A percentile compares a stretch with the other conserved stretches of the same genome.
These are phyloP conservation scores for Diloba caeruleocephala DNA, from an alignment of 2,888 invertebrate species.

Conservation along the genomic window DNA sequence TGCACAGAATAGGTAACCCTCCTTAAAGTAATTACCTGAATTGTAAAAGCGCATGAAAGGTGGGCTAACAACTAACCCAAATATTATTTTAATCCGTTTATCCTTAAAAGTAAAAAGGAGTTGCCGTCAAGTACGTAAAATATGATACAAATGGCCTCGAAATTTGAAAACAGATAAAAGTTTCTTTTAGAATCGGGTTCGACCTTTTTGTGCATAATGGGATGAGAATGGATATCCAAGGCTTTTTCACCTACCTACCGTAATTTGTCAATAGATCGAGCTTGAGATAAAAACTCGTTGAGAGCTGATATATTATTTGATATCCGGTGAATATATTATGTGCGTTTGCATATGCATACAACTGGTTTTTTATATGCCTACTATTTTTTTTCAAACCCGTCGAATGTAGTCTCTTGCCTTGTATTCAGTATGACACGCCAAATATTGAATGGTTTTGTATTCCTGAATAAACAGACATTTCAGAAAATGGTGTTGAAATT, in stretches of 20 bases:
- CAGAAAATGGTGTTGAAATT: conserved; percentile 1
- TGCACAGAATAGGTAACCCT: too few species aligned
- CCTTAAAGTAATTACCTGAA: too few species aligned
- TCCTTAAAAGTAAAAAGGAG: conserved; percentile 35
- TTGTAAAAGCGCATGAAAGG: not conserved
- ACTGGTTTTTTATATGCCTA: too few species aligned
- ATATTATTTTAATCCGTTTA: conserved; percentile 38
- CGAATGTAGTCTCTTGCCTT: not conserved
- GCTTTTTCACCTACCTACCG: conserved; percentile 44
- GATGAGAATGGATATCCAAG: conserved; percentile 51
- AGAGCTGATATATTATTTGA: conserved; percentile 26
- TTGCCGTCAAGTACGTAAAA: conserved; percentile 43
- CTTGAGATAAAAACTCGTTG: conserved; percentile 35
- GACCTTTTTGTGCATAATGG: conserved; percentile 61
- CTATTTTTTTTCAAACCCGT: conserved; percentile 18
- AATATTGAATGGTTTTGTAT: conserved; percentile 28
- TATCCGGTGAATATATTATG: not conserved
- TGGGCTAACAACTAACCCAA: conserved; percentile 10
- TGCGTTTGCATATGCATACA: too few species aligned
- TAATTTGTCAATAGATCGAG: conserved; percentile 51
- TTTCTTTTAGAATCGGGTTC: conserved; percentile 49
- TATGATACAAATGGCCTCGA: conserved; percentile 57
- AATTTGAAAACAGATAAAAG: conserved; percentile 60
- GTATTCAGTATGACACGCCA: conserved; percentile 23
- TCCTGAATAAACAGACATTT: conserved; percentile 12